A percentile compares a stretch with the other conserved stretches of the same genome.
Evolutionary conservation across 2,888 invertebrate genomes (phyloP).

Genomic region (Esperia sulphurella): DNA sequence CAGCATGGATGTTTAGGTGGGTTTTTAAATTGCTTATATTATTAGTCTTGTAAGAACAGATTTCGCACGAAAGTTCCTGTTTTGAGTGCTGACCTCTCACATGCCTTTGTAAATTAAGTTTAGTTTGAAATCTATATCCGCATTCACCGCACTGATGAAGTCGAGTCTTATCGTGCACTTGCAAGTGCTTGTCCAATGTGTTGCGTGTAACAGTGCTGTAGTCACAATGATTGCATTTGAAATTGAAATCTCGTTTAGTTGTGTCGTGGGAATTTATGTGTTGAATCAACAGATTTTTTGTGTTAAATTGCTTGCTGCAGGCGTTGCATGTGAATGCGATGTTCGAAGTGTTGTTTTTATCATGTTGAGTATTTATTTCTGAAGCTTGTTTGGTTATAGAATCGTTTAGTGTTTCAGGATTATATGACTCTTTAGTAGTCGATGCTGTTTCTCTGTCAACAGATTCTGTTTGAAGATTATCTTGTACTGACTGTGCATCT

Average conservation of each 20-base stretch:
- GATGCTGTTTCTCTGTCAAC: no score
- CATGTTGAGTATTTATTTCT: no score
- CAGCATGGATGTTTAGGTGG: constrained; percentile 13
- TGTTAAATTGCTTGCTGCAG: background rate
- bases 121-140: background rate
- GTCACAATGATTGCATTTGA: background rate
- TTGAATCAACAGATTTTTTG: background rate
- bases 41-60: no score
- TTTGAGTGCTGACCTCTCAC: no score
- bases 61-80: no score
- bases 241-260: background rate
- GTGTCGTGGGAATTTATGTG: background rate
- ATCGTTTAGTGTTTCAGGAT: no score
- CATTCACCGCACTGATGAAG: background rate
- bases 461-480: no score
- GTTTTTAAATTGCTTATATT: no score
- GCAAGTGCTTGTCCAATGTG: background rate
- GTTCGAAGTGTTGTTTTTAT: no score
- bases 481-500: no score
- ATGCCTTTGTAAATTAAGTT: background rate
- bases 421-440: no score
- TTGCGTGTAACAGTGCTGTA: background rate
- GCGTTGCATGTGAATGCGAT: background rate
- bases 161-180: background rate
- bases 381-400: no score